phyloP scores from a whole-genome alignment of 2,113 vertebrate species.

The Setophaga petechia region DNA sequence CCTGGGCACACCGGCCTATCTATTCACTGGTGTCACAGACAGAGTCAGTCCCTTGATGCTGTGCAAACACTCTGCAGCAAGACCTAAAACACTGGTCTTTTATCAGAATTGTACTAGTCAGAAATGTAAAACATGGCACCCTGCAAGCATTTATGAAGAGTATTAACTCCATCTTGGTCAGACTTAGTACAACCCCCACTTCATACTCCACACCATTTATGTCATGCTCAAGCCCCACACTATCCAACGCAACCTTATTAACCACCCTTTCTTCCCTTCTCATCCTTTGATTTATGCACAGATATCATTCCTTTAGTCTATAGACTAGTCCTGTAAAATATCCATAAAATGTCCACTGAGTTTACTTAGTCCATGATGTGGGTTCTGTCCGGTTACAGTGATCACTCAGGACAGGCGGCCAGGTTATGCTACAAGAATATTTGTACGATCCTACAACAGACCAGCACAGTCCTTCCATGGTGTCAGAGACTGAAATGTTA shows the following conservation, averaged over 20 bases:
- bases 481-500: background rate
- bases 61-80: background rate
- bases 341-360: background rate
- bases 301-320: background rate
- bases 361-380: background rate
- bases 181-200: background rate
- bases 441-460: background rate
- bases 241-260: background rate
- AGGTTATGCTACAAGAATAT: background rate
- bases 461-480: background rate
- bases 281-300: background rate
- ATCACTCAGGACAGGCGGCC: background rate
- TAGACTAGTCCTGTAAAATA: background rate
- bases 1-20: fast-evolving
- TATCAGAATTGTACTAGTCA: background rate
- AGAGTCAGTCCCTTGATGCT: background rate
- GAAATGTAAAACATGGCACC: background rate
- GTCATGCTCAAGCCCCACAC: background rate
- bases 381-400: background rate
- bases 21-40: background rate
- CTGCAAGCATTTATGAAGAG: background rate
- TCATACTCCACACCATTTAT: background rate
- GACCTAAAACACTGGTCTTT: background rate
- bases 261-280: background rate
- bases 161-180: background rate